Conservation (phyloP, 2,888 invertebrate genomes). For the Yponomeuta malinellus region DNA sequence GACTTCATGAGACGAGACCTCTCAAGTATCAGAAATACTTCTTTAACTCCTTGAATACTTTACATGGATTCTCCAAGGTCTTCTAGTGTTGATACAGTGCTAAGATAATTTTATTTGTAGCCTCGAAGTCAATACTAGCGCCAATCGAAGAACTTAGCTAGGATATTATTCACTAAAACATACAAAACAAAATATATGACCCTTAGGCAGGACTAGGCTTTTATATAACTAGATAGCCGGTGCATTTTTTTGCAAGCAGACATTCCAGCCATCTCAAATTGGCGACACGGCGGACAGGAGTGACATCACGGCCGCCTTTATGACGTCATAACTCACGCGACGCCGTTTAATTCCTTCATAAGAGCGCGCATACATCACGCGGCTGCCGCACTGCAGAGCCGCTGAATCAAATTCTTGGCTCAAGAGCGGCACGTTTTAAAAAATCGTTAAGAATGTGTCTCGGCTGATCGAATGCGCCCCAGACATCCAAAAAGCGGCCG, state of each 20-base stretch:
- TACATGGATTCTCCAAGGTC: too few species aligned
- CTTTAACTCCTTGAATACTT: too few species aligned
- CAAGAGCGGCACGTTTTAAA: background rate
- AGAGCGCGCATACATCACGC: slow-evolving; percentile 45
- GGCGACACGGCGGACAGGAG: slow-evolving; percentile 21
- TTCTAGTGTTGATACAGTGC: too few species aligned
- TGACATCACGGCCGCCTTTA: slow-evolving; percentile 29
- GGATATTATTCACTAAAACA: too few species aligned
- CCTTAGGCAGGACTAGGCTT: background rate
- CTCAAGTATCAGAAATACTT: too few species aligned
- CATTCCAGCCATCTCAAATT: background rate
- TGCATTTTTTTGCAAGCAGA: background rate
- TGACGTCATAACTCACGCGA: slow-evolving; percentile 45
- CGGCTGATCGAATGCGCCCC: slow-evolving; percentile 1
- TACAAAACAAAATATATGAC: too few species aligned
- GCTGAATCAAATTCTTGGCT: slow-evolving; percentile 17
- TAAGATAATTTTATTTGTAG: too few species aligned
- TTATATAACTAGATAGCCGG: background rate
- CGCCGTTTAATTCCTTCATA: slow-evolving; percentile 51
- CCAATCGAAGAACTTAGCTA: too few species aligned
- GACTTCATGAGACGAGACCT: too few species aligned
- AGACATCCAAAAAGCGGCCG: background rate
- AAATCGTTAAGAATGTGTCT: slow-evolving; percentile 3
- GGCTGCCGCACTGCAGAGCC: slow-evolving; percentile 26
- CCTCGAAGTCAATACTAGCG: too few species aligned